These are phyloP conservation scores for Poecilus cupreus DNA, from an alignment of 2,888 invertebrate genomes.

Conservation along the genomic window DNA sequence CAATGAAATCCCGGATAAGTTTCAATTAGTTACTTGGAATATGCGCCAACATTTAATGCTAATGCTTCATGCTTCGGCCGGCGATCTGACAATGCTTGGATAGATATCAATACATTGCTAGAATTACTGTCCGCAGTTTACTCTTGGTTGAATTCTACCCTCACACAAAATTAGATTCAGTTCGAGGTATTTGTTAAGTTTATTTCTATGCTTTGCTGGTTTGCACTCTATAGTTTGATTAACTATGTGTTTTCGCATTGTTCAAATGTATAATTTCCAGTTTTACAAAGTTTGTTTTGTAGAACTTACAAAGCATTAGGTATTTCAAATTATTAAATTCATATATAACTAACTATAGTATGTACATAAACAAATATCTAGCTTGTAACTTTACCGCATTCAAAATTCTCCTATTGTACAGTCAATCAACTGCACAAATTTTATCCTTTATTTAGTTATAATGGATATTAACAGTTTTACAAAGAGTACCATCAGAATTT, in stretches of 20 bases:
- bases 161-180: background rate
- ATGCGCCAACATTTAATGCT: constrained; percentile 17
- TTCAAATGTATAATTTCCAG: background rate
- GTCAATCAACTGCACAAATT: too few relatives aligned
- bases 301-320: background rate
- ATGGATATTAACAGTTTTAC: too few relatives aligned
- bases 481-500: too few relatives aligned
- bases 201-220: background rate
- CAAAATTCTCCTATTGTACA: too few relatives aligned
- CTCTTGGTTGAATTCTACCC: constrained; percentile 27
- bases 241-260: background rate
- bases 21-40: constrained; percentile 21
- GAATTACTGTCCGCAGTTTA: constrained; percentile 29
- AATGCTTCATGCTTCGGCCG: constrained; percentile 21
- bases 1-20: constrained; percentile 38
- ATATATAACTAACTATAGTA: too few relatives aligned
- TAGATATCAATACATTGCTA: constrained; percentile 26
- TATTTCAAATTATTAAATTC: too few relatives aligned
- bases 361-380: too few relatives aligned
- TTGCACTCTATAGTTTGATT: background rate
- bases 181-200: constrained; percentile 3
- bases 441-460: too few relatives aligned
- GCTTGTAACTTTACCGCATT: too few relatives aligned
- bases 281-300: background rate
- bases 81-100: constrained; percentile 24